Evolutionary conservation across 2,113 vertebrate genomes (phyloP).

Genomic region (Eudyptes chrysolophus): DNA sequence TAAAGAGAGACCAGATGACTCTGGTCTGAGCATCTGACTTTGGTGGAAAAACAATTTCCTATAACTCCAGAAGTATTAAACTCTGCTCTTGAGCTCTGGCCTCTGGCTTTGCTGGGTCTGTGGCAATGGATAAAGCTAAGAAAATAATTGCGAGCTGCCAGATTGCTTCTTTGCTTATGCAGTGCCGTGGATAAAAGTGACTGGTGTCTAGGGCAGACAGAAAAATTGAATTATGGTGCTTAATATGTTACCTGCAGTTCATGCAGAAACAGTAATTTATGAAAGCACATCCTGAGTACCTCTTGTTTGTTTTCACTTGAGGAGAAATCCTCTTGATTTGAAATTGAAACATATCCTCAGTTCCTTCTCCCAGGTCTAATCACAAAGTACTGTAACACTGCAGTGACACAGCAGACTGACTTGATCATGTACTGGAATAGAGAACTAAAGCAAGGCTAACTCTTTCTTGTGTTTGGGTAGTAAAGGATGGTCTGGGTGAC

Average conservation of each 20-base stretch:
- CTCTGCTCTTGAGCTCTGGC: neutral
- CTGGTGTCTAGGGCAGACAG: conserved; percentile 27
- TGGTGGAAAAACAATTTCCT: neutral
- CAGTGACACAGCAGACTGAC: neutral
- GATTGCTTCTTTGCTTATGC: neutral
- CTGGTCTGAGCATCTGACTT: neutral
- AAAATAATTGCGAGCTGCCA: neutral
- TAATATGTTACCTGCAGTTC: conserved; percentile 30
- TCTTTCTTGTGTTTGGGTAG: neutral
- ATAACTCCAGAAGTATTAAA: neutral
- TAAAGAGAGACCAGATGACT: neutral
- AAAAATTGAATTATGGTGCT: conserved; percentile 35
- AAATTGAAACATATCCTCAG: neutral
- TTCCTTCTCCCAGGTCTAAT: neutral
- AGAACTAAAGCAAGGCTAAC: neutral
- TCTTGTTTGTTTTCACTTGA: neutral
- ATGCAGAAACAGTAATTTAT: neutral
- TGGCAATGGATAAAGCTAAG: neutral
- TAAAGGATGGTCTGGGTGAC: neutral
- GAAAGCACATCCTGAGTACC: neutral
- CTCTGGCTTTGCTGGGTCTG: neutral
- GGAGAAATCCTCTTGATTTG: neutral
- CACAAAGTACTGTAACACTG: accelerated
- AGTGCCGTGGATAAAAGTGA: neutral
- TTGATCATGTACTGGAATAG: neutral